Evolutionary conservation across 2,888 invertebrate species (phyloP).

Genomic region (Epistrophe grossulariae): DNA sequence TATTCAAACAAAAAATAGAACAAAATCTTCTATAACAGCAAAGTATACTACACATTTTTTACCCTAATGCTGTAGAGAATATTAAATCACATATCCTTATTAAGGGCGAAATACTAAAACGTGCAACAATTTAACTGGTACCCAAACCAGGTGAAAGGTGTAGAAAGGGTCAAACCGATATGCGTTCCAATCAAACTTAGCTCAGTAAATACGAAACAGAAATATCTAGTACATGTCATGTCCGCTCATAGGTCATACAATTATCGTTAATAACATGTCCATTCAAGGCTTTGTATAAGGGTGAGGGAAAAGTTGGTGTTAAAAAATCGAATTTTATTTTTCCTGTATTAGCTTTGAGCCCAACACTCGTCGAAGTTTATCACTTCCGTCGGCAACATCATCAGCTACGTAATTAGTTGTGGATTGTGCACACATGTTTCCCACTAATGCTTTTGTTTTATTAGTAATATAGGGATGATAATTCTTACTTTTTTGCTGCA

Average conservation of each 20-base stretch:
- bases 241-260: conserved; percentile 67
- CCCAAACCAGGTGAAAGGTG: conserved; percentile 57
- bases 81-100: conserved; percentile 71
- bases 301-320: conserved; percentile 61
- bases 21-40: background rate
- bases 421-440: conserved; percentile 67
- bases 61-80: conserved; percentile 52
- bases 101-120: conserved; percentile 50
- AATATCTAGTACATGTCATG: conserved; percentile 46
- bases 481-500: conserved; percentile 48
- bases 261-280: conserved; percentile 64
- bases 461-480: conserved; percentile 46
- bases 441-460: conserved; percentile 65
- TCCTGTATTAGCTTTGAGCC: background rate
- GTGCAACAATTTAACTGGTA: conserved; percentile 67
- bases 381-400: conserved; percentile 68
- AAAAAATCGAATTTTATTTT: conserved; percentile 58
- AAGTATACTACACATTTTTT: background rate
- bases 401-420: conserved; percentile 63
- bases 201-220: conserved; percentile 34
- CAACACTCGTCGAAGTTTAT: conserved; percentile 54
- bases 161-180: conserved; percentile 69
- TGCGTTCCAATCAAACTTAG: conserved; percentile 22
- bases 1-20: conserved; percentile 44
- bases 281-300: conserved; percentile 17